Percentiles rank a stretch among this genome's conserved stretches.
phyloP scores from a whole-genome alignment of 2,113 vertebrate species.

The Gila orcuttii region DNA sequence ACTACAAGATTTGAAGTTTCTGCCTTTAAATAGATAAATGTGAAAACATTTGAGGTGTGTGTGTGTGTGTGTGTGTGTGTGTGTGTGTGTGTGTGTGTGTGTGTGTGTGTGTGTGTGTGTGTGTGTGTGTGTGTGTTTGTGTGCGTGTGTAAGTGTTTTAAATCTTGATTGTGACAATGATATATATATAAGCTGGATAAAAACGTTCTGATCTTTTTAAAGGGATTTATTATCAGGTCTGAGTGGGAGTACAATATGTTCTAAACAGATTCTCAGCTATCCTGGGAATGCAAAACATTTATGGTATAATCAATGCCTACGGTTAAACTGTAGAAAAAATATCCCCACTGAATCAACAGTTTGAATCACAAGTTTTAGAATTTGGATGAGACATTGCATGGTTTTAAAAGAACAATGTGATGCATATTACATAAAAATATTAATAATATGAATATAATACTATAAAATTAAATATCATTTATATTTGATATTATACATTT shows the following conservation, averaged over 20 bases:
- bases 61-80: not conserved
- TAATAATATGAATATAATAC: not conserved
- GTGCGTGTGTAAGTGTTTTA: not conserved
- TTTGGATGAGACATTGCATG: not conserved
- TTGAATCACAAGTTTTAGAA: constrained; percentile 7
- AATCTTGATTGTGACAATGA: not conserved
- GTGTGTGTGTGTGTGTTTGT: not conserved
- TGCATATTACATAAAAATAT: not conserved
- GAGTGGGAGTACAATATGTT: constrained; percentile 19
- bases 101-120: not conserved
- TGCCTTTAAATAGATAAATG: not conserved
- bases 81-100: not conserved
- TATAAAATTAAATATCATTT: too few species aligned
- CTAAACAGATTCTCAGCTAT: not conserved
- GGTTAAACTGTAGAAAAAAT: not conserved
- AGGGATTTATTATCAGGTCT: constrained; percentile 7
- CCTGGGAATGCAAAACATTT: constrained; percentile 9
- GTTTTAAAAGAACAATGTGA: not conserved
- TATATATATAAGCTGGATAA: too few species aligned
- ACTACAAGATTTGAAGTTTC: not conserved
- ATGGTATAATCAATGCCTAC: constrained; percentile 15
- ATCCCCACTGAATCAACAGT: not conserved
- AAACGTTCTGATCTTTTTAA: not conserved
- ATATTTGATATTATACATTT: too few species aligned
- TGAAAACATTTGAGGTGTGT: not conserved